Evolutionary conservation across 2,888 invertebrate genomes (phyloP).

Genomic region (Erebia aethiops): DNA sequence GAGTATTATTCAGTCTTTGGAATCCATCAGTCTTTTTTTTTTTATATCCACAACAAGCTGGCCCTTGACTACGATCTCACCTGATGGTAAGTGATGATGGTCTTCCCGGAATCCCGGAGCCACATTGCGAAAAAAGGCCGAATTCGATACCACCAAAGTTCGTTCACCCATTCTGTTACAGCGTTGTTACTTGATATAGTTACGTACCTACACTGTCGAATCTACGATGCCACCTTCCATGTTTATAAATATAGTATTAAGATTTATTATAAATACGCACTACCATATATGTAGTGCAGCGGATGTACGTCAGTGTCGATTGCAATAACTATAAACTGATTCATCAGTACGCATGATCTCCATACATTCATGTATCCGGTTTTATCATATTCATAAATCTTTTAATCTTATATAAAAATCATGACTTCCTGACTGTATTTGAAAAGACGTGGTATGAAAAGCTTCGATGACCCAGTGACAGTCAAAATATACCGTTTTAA

Average conservation of each 20-base stretch:
- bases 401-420: slow-evolving; percentile 32
- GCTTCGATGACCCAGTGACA: slow-evolving; percentile 31
- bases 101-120: too few species aligned
- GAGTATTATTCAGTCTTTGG: too few species aligned
- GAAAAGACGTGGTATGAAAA: slow-evolving; percentile 27
- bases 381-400: slow-evolving; percentile 39
- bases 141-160: slow-evolving; percentile 11
- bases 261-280: slow-evolving; percentile 15
- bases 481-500: slow-evolving; percentile 33
- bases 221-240: background rate
- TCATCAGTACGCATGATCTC: slow-evolving; percentile 42
- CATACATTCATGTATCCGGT: slow-evolving; percentile 40
- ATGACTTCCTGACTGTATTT: slow-evolving; percentile 30
- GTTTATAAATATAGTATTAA: slow-evolving; percentile 15
- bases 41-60: too few species aligned
- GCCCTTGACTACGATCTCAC: too few species aligned
- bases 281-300: slow-evolving; percentile 44
- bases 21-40: background rate
- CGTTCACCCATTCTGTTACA: slow-evolving; percentile 12
- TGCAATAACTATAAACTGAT: slow-evolving; percentile 47
- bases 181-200: slow-evolving; percentile 10
- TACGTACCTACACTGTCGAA: slow-evolving; percentile 1
- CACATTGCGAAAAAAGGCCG: slow-evolving; percentile 9
- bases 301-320: slow-evolving; percentile 44
- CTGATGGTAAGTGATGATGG: too few species aligned